Percentiles rank a stretch among this genome's conserved stretches.
Conservation (phyloP, 2,113 vertebrate genomes). For the Leptocoma aspasia region DNA sequence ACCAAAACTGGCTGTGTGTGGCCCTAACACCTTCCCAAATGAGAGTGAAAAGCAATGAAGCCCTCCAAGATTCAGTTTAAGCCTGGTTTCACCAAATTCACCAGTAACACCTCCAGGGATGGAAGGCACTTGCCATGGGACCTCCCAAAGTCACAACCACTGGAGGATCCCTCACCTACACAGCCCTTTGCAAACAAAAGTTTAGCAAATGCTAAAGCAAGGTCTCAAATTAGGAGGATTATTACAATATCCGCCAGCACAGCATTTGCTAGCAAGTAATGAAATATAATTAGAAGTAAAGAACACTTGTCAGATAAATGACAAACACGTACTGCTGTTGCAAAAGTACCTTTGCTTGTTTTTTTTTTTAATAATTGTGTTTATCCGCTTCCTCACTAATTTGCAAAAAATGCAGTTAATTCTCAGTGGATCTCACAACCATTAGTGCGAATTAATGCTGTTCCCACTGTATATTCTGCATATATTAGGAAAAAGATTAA, state of each 20-base stretch:
- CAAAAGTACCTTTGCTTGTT: conserved; percentile 29
- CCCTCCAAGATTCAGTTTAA: background rate
- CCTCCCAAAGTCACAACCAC: background rate
- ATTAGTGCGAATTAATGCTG: conserved; percentile 62
- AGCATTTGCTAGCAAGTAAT: background rate
- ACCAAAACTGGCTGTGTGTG: too few species aligned
- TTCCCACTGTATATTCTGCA: conserved; percentile 58
- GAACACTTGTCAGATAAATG: conserved; percentile 50
- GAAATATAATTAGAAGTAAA: conserved; percentile 60
- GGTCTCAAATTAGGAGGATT: background rate
- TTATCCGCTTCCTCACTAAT: conserved; percentile 66
- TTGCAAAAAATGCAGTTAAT: conserved; percentile 59
- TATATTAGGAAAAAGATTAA: conserved; percentile 57
- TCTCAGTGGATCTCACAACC: conserved; percentile 56
- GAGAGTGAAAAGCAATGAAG: accelerated
- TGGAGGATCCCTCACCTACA: background rate
- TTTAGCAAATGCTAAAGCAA: background rate
- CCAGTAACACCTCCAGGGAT: background rate
- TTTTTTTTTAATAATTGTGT: conserved; percentile 46
- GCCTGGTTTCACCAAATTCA: background rate
- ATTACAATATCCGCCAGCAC: background rate
- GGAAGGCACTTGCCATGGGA: background rate
- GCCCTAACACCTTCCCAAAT: background rate
- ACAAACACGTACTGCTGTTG: background rate
- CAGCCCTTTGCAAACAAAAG: background rate